Evolutionary conservation across 2,113 vertebrate genomes (phyloP).

Genomic region (Arizona elegans): DNA sequence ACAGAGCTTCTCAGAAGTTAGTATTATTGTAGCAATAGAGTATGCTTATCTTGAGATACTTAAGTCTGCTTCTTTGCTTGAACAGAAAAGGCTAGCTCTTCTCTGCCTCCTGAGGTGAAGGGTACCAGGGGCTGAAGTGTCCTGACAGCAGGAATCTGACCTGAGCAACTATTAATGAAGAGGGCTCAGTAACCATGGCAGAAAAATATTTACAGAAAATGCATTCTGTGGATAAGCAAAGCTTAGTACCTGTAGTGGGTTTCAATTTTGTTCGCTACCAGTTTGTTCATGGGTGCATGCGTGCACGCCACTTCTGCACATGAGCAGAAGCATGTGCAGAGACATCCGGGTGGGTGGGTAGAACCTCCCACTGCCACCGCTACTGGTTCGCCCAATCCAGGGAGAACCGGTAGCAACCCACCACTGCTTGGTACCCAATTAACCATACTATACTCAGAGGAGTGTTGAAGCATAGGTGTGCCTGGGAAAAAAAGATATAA

Average conservation of each 20-base stretch:
- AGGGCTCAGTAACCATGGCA: not conserved
- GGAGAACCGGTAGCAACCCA: too few species aligned
- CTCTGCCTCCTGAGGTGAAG: not conserved
- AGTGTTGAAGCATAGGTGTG: not conserved
- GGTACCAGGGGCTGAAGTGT: not conserved
- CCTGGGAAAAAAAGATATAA: not conserved
- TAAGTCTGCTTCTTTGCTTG: not conserved
- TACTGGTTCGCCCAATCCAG: too few species aligned
- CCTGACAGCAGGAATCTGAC: not conserved
- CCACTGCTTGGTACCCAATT: not conserved
- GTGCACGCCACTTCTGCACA: too few species aligned
- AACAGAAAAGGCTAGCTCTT: not conserved
- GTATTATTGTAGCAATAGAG: not conserved
- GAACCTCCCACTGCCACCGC: too few species aligned
- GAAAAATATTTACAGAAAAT: not conserved
- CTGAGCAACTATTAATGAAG: not conserved
- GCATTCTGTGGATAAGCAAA: not conserved
- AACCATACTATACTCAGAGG: not conserved
- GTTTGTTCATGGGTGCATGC: too few species aligned
- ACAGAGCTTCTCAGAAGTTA: not conserved
- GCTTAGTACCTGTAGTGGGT: not conserved
- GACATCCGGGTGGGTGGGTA: too few species aligned
- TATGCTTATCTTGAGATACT: not conserved
- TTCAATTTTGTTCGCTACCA: too few species aligned
- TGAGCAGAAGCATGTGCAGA: too few species aligned